These are phyloP conservation scores for Exocentrus adspersus DNA, from an alignment of 2,888 invertebrate species.

Conservation along the genomic window DNA sequence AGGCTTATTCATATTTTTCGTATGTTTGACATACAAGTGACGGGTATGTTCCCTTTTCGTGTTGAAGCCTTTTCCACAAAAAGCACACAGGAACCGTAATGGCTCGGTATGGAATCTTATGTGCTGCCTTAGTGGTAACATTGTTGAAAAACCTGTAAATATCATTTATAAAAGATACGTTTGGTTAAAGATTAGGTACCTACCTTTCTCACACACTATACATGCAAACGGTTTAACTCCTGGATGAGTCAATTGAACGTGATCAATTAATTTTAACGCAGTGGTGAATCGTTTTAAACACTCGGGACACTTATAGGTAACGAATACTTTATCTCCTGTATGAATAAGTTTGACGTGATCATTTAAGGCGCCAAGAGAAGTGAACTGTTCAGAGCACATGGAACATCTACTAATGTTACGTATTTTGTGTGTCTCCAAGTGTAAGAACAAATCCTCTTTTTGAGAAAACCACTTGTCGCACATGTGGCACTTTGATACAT, in stretches of 20 bases:
- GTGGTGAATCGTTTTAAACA: slow-evolving; percentile 18
- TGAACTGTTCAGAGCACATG: slow-evolving; percentile 15
- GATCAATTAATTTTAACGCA: slow-evolving; percentile 23
- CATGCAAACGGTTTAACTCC: slow-evolving; percentile 39
- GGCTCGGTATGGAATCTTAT: too few relatives aligned
- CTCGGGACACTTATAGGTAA: slow-evolving; percentile 25
- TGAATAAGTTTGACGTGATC: slow-evolving; percentile 15
- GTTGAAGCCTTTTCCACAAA: too few relatives aligned
- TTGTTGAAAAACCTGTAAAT: too few relatives aligned
- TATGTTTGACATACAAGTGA: too few relatives aligned
- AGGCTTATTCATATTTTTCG: not conserved
- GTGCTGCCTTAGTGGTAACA: too few relatives aligned
- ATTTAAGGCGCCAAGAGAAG: slow-evolving; percentile 20
- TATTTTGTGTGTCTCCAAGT: slow-evolving; percentile 24
- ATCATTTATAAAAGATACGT: too few relatives aligned
- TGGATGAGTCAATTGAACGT: slow-evolving; percentile 8
- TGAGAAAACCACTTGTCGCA: slow-evolving; percentile 24
- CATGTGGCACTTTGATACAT: slow-evolving; percentile 34
- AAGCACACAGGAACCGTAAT: too few relatives aligned
- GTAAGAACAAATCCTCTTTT: slow-evolving; percentile 20
- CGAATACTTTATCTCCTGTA: slow-evolving; percentile 30
- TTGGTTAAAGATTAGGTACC: too few relatives aligned
- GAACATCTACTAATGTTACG: slow-evolving; percentile 10
- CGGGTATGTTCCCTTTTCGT: too few relatives aligned
- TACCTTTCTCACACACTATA: slow-evolving; percentile 42